phyloP scores from a whole-genome alignment of 2,113 vertebrate genomes.

The Istiophorus platypterus region DNA sequence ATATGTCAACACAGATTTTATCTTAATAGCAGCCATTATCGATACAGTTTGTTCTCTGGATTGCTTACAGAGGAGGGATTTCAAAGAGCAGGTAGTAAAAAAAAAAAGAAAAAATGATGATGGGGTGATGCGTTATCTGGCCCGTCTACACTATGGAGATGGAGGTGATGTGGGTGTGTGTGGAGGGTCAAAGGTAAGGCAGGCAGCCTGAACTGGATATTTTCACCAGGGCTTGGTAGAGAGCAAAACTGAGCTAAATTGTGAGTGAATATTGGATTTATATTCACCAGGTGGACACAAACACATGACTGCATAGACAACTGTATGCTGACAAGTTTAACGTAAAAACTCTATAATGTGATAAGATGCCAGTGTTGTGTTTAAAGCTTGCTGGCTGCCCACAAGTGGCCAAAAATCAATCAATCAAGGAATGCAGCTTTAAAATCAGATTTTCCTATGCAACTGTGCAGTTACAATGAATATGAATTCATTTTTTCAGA shows the following conservation, averaged over 20 bases:
- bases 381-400: no score
- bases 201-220: not conserved
- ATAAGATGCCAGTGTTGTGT: not conserved
- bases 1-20: not conserved
- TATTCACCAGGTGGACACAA: no score
- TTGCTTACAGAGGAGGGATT: not conserved
- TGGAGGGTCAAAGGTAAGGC: conserved; percentile 66
- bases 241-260: not conserved
- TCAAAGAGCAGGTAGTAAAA: conserved; percentile 4
- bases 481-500: not conserved
- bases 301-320: not conserved
- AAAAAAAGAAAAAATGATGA: not conserved
- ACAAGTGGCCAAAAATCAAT: not conserved
- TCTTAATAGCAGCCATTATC: conserved; percentile 8
- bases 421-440: no score
- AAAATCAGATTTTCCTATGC: not conserved
- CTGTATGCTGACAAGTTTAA: not conserved
- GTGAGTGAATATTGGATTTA: not conserved
- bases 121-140: not conserved
- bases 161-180: not conserved
- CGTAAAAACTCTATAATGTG: not conserved
- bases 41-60: conserved; percentile 24
- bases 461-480: not conserved
- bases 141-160: not conserved
- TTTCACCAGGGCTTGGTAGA: no score